These are phyloP conservation scores for Engystomops pustulosus DNA, from an alignment of 2,113 vertebrate species.

Conservation along the genomic window DNA sequence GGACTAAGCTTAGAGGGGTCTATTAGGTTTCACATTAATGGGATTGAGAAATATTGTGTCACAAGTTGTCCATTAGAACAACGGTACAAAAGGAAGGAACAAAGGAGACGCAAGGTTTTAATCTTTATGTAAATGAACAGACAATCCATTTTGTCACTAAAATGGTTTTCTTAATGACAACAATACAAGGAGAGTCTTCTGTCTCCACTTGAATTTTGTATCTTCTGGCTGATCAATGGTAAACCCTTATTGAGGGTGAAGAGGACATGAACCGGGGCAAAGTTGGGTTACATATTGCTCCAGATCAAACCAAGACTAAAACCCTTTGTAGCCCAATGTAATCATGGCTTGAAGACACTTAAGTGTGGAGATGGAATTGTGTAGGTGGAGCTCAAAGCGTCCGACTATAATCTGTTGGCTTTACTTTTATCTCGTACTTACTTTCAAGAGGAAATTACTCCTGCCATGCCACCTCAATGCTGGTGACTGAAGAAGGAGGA, in stretches of 20 bases:
- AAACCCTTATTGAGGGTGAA: slow-evolving; percentile 41
- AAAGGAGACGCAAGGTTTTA: slow-evolving; percentile 22
- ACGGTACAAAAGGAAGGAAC: not conserved
- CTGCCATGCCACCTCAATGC: slow-evolving; percentile 29
- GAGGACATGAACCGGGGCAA: slow-evolving; percentile 36
- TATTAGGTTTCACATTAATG: not conserved
- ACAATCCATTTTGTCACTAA: slow-evolving; percentile 13
- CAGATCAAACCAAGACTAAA: slow-evolving; percentile 48
- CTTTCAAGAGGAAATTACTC: slow-evolving; percentile 30
- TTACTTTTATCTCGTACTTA: not conserved
- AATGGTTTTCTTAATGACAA: slow-evolving; percentile 35
- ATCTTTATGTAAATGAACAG: slow-evolving; percentile 42
- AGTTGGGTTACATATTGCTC: slow-evolving; percentile 44
- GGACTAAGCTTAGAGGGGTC: not conserved
- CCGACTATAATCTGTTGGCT: slow-evolving; percentile 37
- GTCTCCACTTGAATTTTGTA: slow-evolving; percentile 46
- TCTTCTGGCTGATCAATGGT: slow-evolving; percentile 11
- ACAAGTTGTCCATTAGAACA: not conserved
- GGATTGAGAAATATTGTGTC: not conserved
- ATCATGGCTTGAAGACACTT: slow-evolving; percentile 42
- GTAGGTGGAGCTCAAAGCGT: slow-evolving; percentile 44
- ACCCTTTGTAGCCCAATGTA: slow-evolving; percentile 27
- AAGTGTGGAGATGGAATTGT: slow-evolving; percentile 46
- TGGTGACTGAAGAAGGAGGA: slow-evolving; percentile 4
- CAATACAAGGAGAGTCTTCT: slow-evolving; percentile 2